Percentiles rank a stretch among this genome's conserved stretches.
phyloP scores from a whole-genome alignment of 2,797 vertebrate genomes.

The Carduelis carduelis region DNA sequence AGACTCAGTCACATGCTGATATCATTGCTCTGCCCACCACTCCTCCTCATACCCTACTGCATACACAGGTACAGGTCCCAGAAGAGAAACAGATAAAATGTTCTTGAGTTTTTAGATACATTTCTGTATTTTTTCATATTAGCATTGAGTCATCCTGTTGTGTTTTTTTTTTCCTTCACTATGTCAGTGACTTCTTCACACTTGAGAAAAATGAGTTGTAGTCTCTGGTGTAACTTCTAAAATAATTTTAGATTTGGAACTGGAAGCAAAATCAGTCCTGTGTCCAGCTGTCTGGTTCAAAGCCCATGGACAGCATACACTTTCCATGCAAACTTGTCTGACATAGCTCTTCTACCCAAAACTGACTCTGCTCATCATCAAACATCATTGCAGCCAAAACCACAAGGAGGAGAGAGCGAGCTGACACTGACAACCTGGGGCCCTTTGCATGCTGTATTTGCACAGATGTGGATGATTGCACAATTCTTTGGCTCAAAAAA shows the following conservation, averaged over 20 bases:
- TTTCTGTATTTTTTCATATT: neutral
- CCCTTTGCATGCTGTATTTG: neutral
- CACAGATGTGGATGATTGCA: constrained; percentile 1
- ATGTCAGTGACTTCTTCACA: neutral
- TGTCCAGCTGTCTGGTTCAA: neutral
- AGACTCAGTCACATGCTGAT: neutral
- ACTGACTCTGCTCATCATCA: neutral
- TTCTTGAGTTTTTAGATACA: neutral
- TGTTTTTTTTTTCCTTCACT: neutral
- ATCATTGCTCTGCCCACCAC: fast-evolving
- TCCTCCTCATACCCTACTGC: neutral
- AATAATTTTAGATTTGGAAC: constrained; percentile 6
- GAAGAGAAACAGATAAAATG: neutral
- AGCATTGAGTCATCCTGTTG: neutral
- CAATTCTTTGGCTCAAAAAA: neutral
- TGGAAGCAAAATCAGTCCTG: neutral
- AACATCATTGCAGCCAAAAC: constrained; percentile 4
- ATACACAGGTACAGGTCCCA: fast-evolving
- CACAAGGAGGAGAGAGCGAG: neutral
- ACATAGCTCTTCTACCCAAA: neutral
- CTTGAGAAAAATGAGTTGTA: neutral
- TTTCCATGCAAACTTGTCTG: neutral
- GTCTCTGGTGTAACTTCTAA: neutral
- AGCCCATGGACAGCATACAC: neutral
- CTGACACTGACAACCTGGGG: neutral